Conservation (phyloP, 1,140 invertebrate species). For the Ceratina japonica region DNA sequence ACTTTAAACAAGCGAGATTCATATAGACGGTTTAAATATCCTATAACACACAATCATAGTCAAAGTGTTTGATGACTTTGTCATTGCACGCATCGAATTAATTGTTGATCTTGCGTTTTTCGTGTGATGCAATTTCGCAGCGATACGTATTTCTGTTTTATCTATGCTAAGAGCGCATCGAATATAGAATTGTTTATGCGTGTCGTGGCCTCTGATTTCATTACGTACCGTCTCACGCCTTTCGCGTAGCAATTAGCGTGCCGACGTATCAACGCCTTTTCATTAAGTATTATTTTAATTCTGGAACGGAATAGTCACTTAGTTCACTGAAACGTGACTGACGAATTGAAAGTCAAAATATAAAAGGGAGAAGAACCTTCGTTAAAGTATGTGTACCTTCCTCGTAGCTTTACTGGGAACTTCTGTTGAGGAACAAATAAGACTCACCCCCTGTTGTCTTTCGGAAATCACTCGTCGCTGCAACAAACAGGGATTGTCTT, state of each 20-base stretch:
- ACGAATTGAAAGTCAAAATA: too few relatives aligned
- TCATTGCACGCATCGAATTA: too few relatives aligned
- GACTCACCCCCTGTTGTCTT: not conserved
- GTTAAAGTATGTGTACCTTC: not conserved
- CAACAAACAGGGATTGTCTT: not conserved
- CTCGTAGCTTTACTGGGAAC: not conserved
- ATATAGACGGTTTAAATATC: too few relatives aligned
- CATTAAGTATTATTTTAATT: too few relatives aligned
- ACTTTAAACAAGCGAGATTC: too few relatives aligned
- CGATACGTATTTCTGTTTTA: conserved; percentile 40
- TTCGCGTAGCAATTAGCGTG: not conserved
- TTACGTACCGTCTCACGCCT: not conserved
- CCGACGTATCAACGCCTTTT: too few relatives aligned
- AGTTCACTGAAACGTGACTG: too few relatives aligned
- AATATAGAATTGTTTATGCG: conserved; percentile 28
- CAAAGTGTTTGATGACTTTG: too few relatives aligned
- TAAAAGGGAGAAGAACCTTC: too few relatives aligned
- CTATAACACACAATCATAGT: too few relatives aligned
- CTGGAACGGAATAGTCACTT: too few relatives aligned
- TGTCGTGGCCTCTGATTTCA: not conserved
- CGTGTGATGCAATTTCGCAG: conserved; percentile 25
- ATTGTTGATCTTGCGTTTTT: conserved; percentile 23
- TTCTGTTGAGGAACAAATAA: not conserved
- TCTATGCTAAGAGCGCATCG: conserved; percentile 31
- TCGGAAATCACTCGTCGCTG: not conserved